phyloP scores from a whole-genome alignment of 2,888 invertebrate species.

The Mythimna loreyi region DNA sequence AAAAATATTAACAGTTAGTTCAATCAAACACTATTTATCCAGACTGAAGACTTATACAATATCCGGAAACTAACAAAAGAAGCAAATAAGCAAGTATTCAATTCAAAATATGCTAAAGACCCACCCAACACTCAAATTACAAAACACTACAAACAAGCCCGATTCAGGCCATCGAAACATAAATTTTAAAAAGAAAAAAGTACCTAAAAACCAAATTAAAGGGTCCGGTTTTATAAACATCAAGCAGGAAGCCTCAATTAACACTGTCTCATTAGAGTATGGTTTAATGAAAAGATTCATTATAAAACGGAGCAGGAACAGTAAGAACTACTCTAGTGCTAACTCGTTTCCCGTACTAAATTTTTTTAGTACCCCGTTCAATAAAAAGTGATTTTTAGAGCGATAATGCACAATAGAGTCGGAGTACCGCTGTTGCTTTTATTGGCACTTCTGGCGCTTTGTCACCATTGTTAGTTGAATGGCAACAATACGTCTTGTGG shows the following conservation, averaged over 20 bases:
- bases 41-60: neutral
- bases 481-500: slow-evolving; percentile 28
- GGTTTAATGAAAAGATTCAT: slow-evolving; percentile 79
- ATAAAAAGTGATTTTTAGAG: slow-evolving; percentile 44
- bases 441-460: slow-evolving; percentile 50
- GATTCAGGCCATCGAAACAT: slow-evolving; percentile 55
- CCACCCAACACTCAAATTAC: slow-evolving; percentile 35
- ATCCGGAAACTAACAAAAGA: neutral
- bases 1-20: neutral
- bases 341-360: slow-evolving; percentile 63
- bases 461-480: slow-evolving; percentile 41
- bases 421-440: slow-evolving; percentile 36
- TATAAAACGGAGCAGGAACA: slow-evolving; percentile 74
- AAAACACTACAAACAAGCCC: slow-evolving; percentile 38
- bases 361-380: slow-evolving; percentile 40
- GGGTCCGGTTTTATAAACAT: slow-evolving; percentile 67
- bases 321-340: slow-evolving; percentile 60
- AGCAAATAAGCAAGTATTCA: slow-evolving; percentile 14
- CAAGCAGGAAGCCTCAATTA: slow-evolving; percentile 79
- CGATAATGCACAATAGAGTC: slow-evolving; percentile 44
- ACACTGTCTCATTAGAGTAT: slow-evolving; percentile 80
- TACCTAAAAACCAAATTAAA: slow-evolving; percentile 69
- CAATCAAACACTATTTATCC: no score
- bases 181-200: slow-evolving; percentile 49
- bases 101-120: neutral